phyloP scores from a whole-genome alignment of 2,888 invertebrate species.

The Ramazzottius varieornatus region DNA sequence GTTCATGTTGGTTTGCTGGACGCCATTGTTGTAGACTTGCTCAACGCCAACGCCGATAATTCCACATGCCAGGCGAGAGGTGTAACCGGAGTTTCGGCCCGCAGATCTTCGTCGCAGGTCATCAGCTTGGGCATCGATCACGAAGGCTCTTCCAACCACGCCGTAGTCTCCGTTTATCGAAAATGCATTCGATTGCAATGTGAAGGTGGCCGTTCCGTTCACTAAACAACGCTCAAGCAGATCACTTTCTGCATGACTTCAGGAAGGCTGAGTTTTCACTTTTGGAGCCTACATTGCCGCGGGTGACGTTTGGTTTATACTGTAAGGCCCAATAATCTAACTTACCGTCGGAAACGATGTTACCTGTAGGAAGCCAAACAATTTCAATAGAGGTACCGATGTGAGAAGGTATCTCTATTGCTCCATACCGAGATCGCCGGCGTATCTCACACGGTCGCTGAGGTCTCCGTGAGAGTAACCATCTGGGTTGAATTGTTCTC shows the following conservation, averaged over 20 bases:
- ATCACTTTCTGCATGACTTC: neutral
- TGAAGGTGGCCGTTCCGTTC: neutral
- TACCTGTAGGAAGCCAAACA: no score
- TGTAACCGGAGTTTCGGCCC: neutral
- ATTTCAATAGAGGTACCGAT: no score
- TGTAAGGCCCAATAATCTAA: no score
- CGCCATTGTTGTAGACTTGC: no score
- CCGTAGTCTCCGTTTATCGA: neutral
- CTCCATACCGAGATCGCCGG: constrained; percentile 4
- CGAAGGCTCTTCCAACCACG: neutral
- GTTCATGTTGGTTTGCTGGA: no score
- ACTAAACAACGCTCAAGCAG: neutral
- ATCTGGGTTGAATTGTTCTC: neutral
- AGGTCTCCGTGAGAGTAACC: neutral
- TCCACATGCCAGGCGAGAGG: neutral
- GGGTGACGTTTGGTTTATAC: no score
- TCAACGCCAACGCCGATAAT: neutral
- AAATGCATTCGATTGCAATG: neutral
- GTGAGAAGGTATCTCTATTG: no score
- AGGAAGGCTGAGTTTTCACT: no score
- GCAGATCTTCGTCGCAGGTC: neutral
- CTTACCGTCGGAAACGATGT: neutral
- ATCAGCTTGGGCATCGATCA: neutral
- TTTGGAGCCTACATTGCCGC: no score
- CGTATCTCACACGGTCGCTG: neutral